Percentiles rank a stretch among this genome's conserved stretches.
Evolutionary conservation across 2,113 vertebrate genomes (phyloP).

Genomic region (Lycaon pictus): DNA sequence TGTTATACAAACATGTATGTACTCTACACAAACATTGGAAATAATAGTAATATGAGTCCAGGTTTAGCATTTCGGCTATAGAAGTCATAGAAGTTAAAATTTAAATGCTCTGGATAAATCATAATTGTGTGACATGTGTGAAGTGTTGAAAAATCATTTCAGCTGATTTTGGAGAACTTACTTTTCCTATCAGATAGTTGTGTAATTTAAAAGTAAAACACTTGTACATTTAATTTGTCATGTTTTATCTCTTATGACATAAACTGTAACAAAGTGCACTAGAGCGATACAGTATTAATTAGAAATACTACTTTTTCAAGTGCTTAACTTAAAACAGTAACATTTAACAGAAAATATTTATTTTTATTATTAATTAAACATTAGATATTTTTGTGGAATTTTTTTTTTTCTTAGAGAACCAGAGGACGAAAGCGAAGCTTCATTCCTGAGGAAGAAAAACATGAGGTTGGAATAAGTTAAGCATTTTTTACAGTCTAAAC

Average conservation of each 20-base stretch:
- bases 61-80: conserved; percentile 9
- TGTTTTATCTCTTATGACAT: not conserved
- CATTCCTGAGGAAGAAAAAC: conserved; percentile 95
- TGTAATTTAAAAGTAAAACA: not conserved
- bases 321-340: conserved; percentile 37
- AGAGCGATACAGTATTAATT: not conserved
- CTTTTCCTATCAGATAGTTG: not conserved
- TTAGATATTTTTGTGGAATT: conserved; percentile 56
- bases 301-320: conserved; percentile 44
- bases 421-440: conserved; percentile 97
- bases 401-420: conserved; percentile 93
- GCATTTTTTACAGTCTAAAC: conserved; percentile 65
- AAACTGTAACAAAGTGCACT: not conserved
- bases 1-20: not conserved
- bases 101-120: conserved; percentile 32
- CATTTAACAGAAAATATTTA: conserved; percentile 44
- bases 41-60: not conserved
- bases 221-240: not conserved
- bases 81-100: conserved; percentile 40
- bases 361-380: conserved; percentile 59
- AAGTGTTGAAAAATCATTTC: not conserved
- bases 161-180: conserved; percentile 31
- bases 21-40: too few species aligned
- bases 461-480: conserved; percentile 91
- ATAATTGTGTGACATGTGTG: not conserved